These are phyloP conservation scores for Horisme vitalbata DNA, from an alignment of 2,888 invertebrate genomes.

Conservation along the genomic window DNA sequence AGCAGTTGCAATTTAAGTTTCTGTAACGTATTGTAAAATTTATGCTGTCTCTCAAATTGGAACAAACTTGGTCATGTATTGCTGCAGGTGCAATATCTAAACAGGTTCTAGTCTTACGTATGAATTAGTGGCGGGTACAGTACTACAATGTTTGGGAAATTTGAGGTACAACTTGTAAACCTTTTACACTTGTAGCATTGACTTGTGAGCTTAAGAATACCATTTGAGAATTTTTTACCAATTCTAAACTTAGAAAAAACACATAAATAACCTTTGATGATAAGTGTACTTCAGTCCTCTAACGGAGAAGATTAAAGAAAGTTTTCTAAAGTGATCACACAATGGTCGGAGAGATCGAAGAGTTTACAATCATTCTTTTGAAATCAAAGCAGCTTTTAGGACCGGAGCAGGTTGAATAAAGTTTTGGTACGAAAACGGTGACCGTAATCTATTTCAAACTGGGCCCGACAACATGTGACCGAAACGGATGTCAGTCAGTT, in stretches of 20 bases:
- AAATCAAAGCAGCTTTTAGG: slow-evolving; percentile 60
- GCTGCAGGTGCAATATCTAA: slow-evolving; percentile 31
- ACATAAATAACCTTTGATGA: no score
- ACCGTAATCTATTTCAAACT: slow-evolving; percentile 66
- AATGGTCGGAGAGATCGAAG: slow-evolving; percentile 35
- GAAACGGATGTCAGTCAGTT: slow-evolving; percentile 54
- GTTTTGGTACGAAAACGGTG: slow-evolving; percentile 52
- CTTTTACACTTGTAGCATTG: slow-evolving; percentile 52
- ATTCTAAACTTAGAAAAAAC: no score
- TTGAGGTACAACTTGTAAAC: slow-evolving; percentile 42
- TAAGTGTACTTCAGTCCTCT: no score
- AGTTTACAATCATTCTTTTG: slow-evolving; percentile 43
- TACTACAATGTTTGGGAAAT: slow-evolving; percentile 33
- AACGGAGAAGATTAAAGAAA: slow-evolving; percentile 46
- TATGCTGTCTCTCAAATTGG: slow-evolving; percentile 34
- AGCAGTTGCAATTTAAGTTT: slow-evolving; percentile 26
- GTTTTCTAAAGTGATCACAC: slow-evolving; percentile 39
- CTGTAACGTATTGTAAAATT: slow-evolving; percentile 27
- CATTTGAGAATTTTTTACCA: no score
- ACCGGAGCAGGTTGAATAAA: slow-evolving; percentile 58
- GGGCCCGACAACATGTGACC: slow-evolving; percentile 61
- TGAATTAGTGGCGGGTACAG: slow-evolving; percentile 23
- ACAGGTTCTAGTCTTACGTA: slow-evolving; percentile 23
- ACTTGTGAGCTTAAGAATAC: no score
- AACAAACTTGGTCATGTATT: slow-evolving; percentile 32